These are phyloP conservation scores for Julus scandinavius DNA, from an alignment of 2,888 invertebrate genomes.

Conservation along the genomic window DNA sequence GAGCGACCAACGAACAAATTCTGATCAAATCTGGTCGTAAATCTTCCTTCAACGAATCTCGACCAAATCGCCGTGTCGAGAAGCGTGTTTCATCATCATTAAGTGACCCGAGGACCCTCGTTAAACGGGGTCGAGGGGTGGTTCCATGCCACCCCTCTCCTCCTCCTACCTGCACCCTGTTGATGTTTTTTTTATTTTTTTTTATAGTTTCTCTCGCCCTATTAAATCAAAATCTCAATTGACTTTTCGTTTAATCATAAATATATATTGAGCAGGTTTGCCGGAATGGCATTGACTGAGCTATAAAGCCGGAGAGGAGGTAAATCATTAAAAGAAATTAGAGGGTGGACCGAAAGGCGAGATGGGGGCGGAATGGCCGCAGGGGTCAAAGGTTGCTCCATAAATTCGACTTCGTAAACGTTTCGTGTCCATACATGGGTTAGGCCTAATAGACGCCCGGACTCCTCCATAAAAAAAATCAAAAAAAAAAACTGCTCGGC, in stretches of 20 bases:
- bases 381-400: constrained; percentile 24
- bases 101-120: background rate
- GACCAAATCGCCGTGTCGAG: background rate
- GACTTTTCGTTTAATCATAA: constrained; percentile 36
- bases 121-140: background rate
- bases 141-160: background rate
- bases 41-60: background rate
- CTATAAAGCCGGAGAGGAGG: constrained; percentile 29
- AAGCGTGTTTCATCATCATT: constrained; percentile 44
- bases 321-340: constrained; percentile 42
- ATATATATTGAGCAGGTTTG: constrained; percentile 21
- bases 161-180: background rate
- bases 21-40: constrained; percentile 44
- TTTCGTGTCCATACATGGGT: constrained; percentile 17
- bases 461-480: background rate
- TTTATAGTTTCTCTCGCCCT: background rate
- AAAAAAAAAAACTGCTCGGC: background rate
- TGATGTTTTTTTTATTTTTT: background rate
- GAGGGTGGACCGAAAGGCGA: constrained; percentile 39
- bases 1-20: background rate
- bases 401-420: constrained; percentile 2
- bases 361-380: constrained; percentile 30
- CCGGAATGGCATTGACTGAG: constrained; percentile 33
- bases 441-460: constrained; percentile 1
- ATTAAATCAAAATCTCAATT: constrained; percentile 36